These are phyloP conservation scores for Percina caprodes DNA, from an alignment of 2,113 vertebrate genomes.

Conservation along the genomic window DNA sequence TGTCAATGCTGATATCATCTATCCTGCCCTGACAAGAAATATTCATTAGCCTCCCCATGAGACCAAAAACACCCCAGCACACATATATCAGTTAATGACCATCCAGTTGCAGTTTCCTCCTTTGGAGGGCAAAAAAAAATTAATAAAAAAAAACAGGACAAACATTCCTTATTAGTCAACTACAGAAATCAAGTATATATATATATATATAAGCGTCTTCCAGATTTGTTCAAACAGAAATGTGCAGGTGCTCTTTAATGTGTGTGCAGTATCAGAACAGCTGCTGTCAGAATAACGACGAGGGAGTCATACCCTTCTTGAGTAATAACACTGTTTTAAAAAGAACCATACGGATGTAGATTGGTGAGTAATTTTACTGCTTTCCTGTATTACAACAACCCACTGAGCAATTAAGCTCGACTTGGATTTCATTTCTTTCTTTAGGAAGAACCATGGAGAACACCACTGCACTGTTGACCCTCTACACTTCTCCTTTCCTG, in stretches of 20 bases:
- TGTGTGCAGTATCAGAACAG: neutral
- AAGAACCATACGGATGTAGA: neutral
- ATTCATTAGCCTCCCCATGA: constrained; percentile 41
- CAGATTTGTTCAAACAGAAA: neutral
- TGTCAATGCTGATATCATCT: constrained; percentile 33
- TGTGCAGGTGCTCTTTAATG: neutral
- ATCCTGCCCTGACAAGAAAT: constrained; percentile 26
- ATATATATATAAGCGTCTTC: constrained; percentile 43
- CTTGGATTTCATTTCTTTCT: constrained; percentile 2
- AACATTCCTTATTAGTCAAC: constrained; percentile 32
- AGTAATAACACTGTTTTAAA: neutral
- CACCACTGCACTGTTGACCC: neutral
- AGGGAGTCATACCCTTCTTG: neutral
- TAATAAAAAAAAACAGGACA: neutral
- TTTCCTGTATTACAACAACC: neutral
- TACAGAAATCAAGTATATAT: constrained; percentile 29
- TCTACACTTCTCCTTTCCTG: neutral
- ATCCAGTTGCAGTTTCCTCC: neutral
- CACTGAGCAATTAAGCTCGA: neutral
- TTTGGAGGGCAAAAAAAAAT: neutral
- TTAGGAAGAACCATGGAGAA: constrained; percentile 48
- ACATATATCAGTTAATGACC: constrained; percentile 46
- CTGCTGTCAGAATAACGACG: neutral
- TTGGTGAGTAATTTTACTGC: constrained; percentile 34
- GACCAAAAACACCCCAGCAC: neutral